Conservation (phyloP, 2,113 vertebrate species). For the Cygnus buccinator region DNA sequence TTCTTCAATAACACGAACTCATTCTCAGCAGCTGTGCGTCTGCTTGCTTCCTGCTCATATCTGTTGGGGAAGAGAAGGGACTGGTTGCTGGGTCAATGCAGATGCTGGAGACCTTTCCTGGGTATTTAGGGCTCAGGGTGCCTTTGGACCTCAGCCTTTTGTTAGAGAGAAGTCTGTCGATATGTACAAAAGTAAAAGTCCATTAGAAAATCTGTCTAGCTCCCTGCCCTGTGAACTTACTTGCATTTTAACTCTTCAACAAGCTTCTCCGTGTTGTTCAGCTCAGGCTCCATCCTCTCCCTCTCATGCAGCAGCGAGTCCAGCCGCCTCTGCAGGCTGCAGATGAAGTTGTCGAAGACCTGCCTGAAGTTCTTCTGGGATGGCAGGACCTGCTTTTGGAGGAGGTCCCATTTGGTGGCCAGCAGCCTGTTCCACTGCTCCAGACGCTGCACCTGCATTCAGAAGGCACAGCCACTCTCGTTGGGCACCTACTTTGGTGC, state of each 20-base stretch:
- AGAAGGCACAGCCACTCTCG: background rate
- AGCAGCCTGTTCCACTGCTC: conserved; percentile 64
- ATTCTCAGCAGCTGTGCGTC: conserved; percentile 78
- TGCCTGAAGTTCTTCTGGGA: conserved; percentile 75
- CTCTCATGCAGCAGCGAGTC: conserved; percentile 78
- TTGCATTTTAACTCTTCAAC: conserved; percentile 85
- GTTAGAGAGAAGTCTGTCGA: background rate
- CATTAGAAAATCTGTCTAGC: background rate
- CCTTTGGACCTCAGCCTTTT: background rate
- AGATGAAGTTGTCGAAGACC: conserved; percentile 82
- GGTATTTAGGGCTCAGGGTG: background rate
- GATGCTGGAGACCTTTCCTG: background rate
- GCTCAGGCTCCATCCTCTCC: conserved; percentile 80
- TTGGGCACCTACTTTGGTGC: background rate
- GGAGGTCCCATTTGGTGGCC: conserved; percentile 47
- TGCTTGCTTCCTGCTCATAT: conserved; percentile 83
- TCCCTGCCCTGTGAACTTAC: conserved; percentile 47
- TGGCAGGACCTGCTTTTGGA: conserved; percentile 22
- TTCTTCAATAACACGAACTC: conserved; percentile 83
- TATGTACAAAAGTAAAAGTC: background rate
- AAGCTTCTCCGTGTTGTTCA: conserved; percentile 74
- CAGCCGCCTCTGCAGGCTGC: conserved; percentile 78
- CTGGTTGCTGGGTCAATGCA: background rate
- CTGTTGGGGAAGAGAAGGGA: conserved; percentile 44
- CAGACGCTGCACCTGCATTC: conserved; percentile 47